Evolutionary conservation across 2,113 vertebrate species (phyloP).

Genomic region (Lates calcarifer): DNA sequence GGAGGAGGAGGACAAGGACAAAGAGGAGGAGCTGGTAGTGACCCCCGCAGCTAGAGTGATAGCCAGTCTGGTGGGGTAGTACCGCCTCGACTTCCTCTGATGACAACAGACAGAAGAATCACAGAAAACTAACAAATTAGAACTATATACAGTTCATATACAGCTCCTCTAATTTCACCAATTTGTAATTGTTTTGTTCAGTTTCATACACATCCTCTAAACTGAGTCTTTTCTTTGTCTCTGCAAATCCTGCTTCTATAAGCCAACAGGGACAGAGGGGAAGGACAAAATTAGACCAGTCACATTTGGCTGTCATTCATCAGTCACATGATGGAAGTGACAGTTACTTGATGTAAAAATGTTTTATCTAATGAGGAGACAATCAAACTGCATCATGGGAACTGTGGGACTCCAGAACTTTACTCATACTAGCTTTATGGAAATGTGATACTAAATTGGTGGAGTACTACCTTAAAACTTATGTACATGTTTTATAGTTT

Average conservation of each 20-base stretch:
- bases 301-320: too few relatives aligned
- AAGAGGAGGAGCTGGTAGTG: conserved; percentile 76
- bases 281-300: neutral
- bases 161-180: neutral
- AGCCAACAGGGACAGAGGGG: neutral
- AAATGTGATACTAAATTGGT: neutral
- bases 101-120: neutral
- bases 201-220: neutral
- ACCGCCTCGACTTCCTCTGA: conserved; percentile 92
- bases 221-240: neutral
- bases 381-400: neutral
- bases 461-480: neutral
- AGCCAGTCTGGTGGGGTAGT: conserved; percentile 93
- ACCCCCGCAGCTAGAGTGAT: conserved; percentile 93
- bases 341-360: too few relatives aligned
- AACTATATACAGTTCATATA: neutral
- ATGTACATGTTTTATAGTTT: too few relatives aligned
- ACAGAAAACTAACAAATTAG: neutral
- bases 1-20: conserved; percentile 64
- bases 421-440: neutral
- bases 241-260: neutral
- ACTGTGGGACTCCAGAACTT: neutral
- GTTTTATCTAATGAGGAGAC: neutral
- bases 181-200: neutral
- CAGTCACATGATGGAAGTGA: too few relatives aligned